Evolutionary conservation across 2,113 vertebrate species (phyloP).

Genomic region (Sprattus sprattus): DNA sequence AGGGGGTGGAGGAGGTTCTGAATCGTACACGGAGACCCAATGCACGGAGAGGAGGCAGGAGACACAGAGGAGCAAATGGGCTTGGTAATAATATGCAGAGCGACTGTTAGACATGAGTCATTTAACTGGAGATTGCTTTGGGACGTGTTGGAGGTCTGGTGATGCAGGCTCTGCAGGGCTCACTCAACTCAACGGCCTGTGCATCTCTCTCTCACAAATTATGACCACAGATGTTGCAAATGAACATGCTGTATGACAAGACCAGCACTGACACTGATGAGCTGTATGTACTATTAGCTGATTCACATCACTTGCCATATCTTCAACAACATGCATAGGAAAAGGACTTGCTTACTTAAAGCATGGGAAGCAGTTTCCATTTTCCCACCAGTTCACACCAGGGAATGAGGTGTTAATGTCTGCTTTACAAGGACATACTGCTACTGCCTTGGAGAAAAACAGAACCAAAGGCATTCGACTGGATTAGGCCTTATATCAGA

Average conservation of each 20-base stretch:
- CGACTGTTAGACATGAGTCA: constrained; percentile 9
- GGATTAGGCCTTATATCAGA: no score
- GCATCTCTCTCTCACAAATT: not conserved
- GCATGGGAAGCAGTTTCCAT: no score
- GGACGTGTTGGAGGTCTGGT: not conserved
- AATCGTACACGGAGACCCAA: not conserved
- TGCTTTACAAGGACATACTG: no score
- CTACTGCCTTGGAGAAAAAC: not conserved
- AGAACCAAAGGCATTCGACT: no score
- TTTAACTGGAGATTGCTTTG: constrained; percentile 2
- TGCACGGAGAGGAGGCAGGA: not conserved
- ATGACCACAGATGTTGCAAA: not conserved
- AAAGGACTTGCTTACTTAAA: not conserved
- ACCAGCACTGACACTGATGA: not conserved
- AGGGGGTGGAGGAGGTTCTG: not conserved
- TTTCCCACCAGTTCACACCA: not conserved
- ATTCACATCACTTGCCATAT: not conserved
- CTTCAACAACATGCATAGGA: not conserved
- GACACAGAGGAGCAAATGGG: not conserved
- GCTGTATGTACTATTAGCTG: not conserved
- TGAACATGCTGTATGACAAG: not conserved
- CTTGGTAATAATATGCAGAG: not conserved
- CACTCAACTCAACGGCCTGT: not conserved
- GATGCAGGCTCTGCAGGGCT: not conserved
- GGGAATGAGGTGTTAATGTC: no score